Conservation (phyloP, 2,113 vertebrate species). For the Synodontis membranacea region DNA sequence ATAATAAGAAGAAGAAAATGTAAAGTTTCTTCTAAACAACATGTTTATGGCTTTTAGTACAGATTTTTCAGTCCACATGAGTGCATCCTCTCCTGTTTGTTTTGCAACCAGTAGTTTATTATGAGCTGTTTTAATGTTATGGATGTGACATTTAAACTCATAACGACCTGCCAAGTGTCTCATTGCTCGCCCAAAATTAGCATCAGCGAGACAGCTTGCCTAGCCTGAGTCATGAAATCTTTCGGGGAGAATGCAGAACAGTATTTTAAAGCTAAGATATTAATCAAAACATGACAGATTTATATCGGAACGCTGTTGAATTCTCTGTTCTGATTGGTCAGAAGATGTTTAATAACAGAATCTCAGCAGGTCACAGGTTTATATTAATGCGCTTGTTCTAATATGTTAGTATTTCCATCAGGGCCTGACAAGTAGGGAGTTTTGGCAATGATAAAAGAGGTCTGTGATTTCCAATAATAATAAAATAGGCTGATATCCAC, state of each 20-base stretch:
- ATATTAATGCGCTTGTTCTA: neutral
- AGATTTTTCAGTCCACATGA: neutral
- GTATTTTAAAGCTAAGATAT: neutral
- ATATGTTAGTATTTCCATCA: neutral
- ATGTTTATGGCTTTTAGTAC: neutral
- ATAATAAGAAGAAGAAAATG: no score
- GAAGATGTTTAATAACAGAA: neutral
- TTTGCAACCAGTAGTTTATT: neutral
- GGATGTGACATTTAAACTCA: neutral
- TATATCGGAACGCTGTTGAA: neutral
- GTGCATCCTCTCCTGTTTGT: neutral
- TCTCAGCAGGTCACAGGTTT: neutral
- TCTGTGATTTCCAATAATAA: no score
- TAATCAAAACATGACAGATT: neutral
- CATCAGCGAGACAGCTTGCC: neutral
- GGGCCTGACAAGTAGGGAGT: no score
- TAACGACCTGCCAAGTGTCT: constrained; percentile 8
- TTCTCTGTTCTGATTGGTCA: neutral
- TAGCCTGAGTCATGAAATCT: neutral
- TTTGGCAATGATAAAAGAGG: no score
- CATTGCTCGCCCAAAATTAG: neutral
- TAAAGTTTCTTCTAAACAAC: neutral
- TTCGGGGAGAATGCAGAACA: neutral
- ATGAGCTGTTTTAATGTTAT: neutral
- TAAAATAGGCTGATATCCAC: no score